Evolutionary conservation across 35 echinoderm and acorn worm genomes (phyloP), one percentile per base, ranked within the genome.

Genomic region (Acanthaster planci): DNA sequence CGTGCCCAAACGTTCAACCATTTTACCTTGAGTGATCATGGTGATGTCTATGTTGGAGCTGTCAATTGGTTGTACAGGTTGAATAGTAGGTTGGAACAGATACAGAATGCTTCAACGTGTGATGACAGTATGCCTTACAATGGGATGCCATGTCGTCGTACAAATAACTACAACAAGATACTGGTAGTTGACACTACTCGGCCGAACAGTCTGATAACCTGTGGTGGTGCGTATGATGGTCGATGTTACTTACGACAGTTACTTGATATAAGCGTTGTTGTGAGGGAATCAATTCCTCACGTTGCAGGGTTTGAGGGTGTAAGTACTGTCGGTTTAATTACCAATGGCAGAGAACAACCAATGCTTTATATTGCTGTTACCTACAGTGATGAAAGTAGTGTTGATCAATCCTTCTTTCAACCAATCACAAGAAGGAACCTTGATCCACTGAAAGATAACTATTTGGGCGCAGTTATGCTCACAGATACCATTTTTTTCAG

Each of bases 31-130:
- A 31, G 23, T 68, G 60, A 34, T 26, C 60, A 68, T 68, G 60
- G 60, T 9, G 60, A 26, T 68, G 60, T 68, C 23, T 68, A 68
- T 68, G 60, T 68, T 68, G 60, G 60, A 68, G 60, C 60, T 68
- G 60, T 68, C 60, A 68, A 68, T 34, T 68, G 34, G 23, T 68
- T 68, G 34, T 68, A 68, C 60, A 68, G 60, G 34, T 34, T 68
- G 60, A 26, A 68, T 68, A 68, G 60, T 27, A 31, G 23, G 12
- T 68, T 68, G 60, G 34, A 27, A 31, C 18, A 31, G 60, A 26
- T 68, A 68, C 18, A 68, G 60, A 68, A 68, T 68, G 60, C 29
- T 68, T 23, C 23, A 31, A 68, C 60, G 12, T 68, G 60, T 68
- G 23, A 68, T 31, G 60, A 19, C 23, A 26, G 23, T 14, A 68